These are phyloP conservation scores for Eleginops maclovinus DNA, from an alignment of 2,113 vertebrate species.

Conservation along the genomic window DNA sequence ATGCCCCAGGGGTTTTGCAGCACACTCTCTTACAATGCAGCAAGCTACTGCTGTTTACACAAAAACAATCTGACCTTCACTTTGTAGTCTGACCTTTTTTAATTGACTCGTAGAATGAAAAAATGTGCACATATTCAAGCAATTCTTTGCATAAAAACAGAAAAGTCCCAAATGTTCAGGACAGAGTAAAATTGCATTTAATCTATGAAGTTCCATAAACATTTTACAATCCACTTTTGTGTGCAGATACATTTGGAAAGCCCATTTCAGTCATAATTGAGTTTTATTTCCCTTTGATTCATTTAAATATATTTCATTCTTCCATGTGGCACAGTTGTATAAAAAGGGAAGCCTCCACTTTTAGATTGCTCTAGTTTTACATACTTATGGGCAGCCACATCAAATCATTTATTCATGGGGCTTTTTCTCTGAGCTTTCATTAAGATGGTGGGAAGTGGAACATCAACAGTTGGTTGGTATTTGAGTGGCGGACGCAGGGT, in stretches of 20 bases:
- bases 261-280: background rate
- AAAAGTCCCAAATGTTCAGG: background rate
- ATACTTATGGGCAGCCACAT: slow-evolving; percentile 50
- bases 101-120: background rate
- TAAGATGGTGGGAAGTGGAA: slow-evolving; percentile 39
- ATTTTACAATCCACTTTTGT: background rate
- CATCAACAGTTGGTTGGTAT: slow-evolving; percentile 17
- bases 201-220: background rate
- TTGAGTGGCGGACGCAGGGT: background rate
- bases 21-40: background rate
- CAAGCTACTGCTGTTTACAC: background rate
- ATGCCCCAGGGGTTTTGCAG: background rate
- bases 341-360: slow-evolving; percentile 52
- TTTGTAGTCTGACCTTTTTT: background rate
- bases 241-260: background rate
- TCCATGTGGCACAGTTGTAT: slow-evolving; percentile 43
- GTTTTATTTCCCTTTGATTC: slow-evolving; percentile 24
- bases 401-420: slow-evolving; percentile 65
- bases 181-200: background rate
- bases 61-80: slow-evolving; percentile 9
- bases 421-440: slow-evolving; percentile 49
- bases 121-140: background rate
- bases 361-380: slow-evolving; percentile 59
- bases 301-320: slow-evolving; percentile 31
- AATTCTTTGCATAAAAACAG: slow-evolving; percentile 3